phyloP scores from a whole-genome alignment of 1,140 invertebrate genomes.

The Leptinotarsa texana region DNA sequence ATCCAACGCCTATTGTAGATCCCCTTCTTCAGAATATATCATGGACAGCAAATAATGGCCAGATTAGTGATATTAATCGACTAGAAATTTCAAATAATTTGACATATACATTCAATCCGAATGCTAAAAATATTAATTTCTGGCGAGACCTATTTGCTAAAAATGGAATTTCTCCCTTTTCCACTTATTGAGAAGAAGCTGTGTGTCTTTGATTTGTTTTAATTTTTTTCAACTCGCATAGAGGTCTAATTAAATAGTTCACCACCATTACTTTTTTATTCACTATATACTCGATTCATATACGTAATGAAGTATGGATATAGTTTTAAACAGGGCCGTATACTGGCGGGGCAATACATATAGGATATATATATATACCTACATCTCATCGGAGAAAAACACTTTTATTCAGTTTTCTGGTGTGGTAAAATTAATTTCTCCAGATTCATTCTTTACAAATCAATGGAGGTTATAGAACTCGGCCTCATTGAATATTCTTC shows the following conservation, averaged over 20 bases:
- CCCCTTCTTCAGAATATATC: slow-evolving; percentile 48
- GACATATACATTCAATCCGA: neutral
- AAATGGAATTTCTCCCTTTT: neutral
- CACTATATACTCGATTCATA: no score
- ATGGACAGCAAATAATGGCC: slow-evolving; percentile 54
- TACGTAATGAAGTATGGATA: no score
- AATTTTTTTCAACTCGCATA: neutral
- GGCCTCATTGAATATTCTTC: no score
- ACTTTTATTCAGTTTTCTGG: no score
- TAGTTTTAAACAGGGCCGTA: no score
- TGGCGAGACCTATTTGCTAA: slow-evolving; percentile 4
- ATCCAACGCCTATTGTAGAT: slow-evolving; percentile 54
- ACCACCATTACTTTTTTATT: neutral
- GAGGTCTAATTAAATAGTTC: neutral
- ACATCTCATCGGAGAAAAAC: no score
- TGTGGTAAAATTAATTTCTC: no score
- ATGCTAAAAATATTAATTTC: neutral
- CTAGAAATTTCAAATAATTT: slow-evolving; percentile 10
- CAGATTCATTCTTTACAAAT: no score
- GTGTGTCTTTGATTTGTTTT: neutral
- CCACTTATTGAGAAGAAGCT: slow-evolving; percentile 11
- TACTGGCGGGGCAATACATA: no score
- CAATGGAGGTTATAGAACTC: no score
- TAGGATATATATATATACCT: no score
- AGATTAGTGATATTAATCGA: neutral